Base-by-base conservation (phyloP, 1,140 invertebrate species). In the Pararge aegeria region DNA sequence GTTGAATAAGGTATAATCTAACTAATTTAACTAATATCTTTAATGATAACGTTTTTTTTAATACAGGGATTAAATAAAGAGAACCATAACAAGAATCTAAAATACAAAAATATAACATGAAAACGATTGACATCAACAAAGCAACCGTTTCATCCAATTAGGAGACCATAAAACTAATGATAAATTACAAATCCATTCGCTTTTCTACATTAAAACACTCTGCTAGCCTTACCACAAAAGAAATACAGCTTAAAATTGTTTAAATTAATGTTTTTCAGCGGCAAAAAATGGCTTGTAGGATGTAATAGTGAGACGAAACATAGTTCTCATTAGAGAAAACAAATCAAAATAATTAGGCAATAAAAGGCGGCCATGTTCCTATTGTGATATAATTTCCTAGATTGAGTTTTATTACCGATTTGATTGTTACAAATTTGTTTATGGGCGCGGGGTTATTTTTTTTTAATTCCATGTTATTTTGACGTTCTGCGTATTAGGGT, bases 311-410 rank as follows among this genome's bases (percentile, higher is more conserved):
- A 68, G 62, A 61, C 68, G 69, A 70, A 60, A 68, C 67, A 68
- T 65, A 64, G 60, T 61, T 69, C 75, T 86, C 79, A 86, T 86
- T 86, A 83, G 70, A 73, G 70, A 80, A 86, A 83, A 83, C 80
- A 86, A 83, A 86, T 86, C 79, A 86, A 80, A 74, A 80, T 83
- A 86, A 85, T 85, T 80, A 83, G 80, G 74, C 73, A 75, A 83
- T 85, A 85, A 85, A 83, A 70, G 46, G 46, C 69, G 70, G 72
- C 64, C 73, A 64, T 75, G 80, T 78, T 75, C 73, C 66, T 65
- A 82, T 82, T 83, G 80, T 83, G 71, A 75, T 66, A 68, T 75
- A 78, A 83, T 83, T 75, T 73, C 59, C 50, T 73, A 77, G 79
- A 82, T 79, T 79, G 76, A 71, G 40, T 55, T 85, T 83, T 82